Evolutionary conservation across 2,797 vertebrate genomes (phyloP), one percentile per base, ranked within the genome.

Genomic region (Orientallactaga sibirica): DNA sequence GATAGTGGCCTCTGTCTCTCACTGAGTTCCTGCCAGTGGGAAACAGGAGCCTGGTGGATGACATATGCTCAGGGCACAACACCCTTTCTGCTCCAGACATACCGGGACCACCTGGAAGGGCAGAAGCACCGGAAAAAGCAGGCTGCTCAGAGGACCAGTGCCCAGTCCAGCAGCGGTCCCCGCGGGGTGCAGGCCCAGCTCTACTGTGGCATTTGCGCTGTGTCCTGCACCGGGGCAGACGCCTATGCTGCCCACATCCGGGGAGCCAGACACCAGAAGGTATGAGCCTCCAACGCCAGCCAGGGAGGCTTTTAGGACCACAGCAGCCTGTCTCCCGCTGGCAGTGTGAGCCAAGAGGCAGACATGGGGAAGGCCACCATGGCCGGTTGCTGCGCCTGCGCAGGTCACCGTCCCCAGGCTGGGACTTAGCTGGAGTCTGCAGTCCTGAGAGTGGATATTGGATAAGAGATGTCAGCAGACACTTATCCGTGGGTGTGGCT

Each of bases 111-210:
- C 95, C 98, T 98, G 8, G 98, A 99, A 71, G 98, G 99, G 29
- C 99, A 99, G 97, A 99, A 99, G 96, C 99, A 99, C 97, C 98
- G 98, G 96, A 99, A 99, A 98, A 99, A 99, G 92, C 98, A 98
- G 92, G 97, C 98, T 0, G 98, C 98, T 24, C 97, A 98, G 93
- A 98, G 98, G 95, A 96, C 96, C 33, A 98, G 98, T 15, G 92
- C 95, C 4, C 95, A 98, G 95, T 94, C 97, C 0, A 98, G 70
- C 2, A 97, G 97, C 6, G 98, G 98, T 43, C 97, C 96, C 0
- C 90, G 96, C 15, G 98, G 98, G 7, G 94, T 98, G 61, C 98
- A 98, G 96, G 98, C 97, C 0, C 98, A 98, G 96, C 97, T 98
- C 90, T 98, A 97, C 43, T 99, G 99, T 43, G 98, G 98, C 97